A percentile compares a stretch with the other conserved stretches of the same genome.
phyloP scores from a whole-genome alignment of 1,140 invertebrate species.

The Bombyx mandarina region DNA sequence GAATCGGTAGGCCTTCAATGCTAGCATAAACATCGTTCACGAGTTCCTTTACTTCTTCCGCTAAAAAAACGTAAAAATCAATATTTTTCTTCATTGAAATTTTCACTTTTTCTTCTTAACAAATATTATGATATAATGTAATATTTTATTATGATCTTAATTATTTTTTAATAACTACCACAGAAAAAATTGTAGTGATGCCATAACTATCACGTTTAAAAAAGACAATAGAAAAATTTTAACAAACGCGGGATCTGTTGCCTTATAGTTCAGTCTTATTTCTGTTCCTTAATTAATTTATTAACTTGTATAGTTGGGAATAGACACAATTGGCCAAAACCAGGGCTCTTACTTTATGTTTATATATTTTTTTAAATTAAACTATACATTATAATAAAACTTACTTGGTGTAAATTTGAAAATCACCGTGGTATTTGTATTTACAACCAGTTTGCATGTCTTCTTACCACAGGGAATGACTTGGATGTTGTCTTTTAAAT shows the following conservation, averaged over 20 bases:
- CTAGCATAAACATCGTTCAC: constrained; percentile 67
- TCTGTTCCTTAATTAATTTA: no score
- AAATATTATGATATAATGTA: neutral
- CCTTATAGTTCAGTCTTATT: no score
- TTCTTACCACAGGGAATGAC: constrained; percentile 67
- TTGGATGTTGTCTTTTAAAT: constrained; percentile 42
- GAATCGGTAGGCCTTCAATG: constrained; percentile 68
- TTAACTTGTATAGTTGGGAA: no score
- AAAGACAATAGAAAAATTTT: no score
- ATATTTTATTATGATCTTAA: neutral
- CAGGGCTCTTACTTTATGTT: neutral
- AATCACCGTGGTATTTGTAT: constrained; percentile 49
- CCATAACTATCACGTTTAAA: no score
- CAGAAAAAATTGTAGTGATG: neutral
- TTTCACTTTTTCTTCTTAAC: neutral
- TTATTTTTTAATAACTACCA: neutral
- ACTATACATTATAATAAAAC: constrained; percentile 9
- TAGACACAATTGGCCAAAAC: no score
- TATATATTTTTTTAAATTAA: no score
- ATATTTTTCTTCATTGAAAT: neutral
- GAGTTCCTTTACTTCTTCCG: constrained; percentile 50
- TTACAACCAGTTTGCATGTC: constrained; percentile 69
- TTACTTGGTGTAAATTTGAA: constrained; percentile 69
- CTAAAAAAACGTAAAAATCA: constrained; percentile 33
- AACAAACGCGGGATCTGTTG: no score